Conservation (phyloP, 2,797 vertebrate genomes). For the Salarias fasciatus region DNA sequence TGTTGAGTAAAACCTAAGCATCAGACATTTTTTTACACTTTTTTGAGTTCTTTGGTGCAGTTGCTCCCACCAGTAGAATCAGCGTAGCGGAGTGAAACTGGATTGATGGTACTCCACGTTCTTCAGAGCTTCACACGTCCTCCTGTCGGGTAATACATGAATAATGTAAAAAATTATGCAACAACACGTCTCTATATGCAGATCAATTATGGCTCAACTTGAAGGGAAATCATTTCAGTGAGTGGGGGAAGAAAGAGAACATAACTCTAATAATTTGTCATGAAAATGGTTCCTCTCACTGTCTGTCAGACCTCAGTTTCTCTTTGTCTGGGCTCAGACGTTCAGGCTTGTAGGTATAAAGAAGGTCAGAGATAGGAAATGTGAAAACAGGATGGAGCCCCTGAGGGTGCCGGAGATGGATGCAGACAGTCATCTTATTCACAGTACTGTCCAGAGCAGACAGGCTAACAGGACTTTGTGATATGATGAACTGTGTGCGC, state of each 20-base stretch:
- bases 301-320: slow-evolving; percentile 3
- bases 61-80: slow-evolving; percentile 4
- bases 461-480: slow-evolving; percentile 12
- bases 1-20: too few species aligned
- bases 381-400: slow-evolving; percentile 17
- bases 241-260: slow-evolving; percentile 10
- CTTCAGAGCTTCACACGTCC: slow-evolving; percentile 6
- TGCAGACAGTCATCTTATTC: slow-evolving; percentile 17
- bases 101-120: slow-evolving; percentile 16
- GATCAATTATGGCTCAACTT: slow-evolving; percentile 35
- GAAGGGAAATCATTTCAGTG: slow-evolving; percentile 33
- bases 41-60: too few species aligned
- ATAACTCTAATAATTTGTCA: slow-evolving; percentile 16
- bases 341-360: slow-evolving; percentile 20
- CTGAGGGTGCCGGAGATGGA: slow-evolving; percentile 16
- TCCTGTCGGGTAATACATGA: slow-evolving; percentile 21
- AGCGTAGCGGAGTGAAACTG: neutral
- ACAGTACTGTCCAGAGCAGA: slow-evolving; percentile 9
- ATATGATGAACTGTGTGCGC: slow-evolving; percentile 8
- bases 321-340: slow-evolving; percentile 9
- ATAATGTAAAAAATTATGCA: slow-evolving; percentile 37
- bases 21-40: too few species aligned
- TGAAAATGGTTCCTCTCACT: slow-evolving; percentile 9
- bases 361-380: slow-evolving; percentile 33
- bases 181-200: slow-evolving; percentile 39